Base-by-base conservation (phyloP, 1,140 invertebrate species). In the Argopecten irradians region DNA sequence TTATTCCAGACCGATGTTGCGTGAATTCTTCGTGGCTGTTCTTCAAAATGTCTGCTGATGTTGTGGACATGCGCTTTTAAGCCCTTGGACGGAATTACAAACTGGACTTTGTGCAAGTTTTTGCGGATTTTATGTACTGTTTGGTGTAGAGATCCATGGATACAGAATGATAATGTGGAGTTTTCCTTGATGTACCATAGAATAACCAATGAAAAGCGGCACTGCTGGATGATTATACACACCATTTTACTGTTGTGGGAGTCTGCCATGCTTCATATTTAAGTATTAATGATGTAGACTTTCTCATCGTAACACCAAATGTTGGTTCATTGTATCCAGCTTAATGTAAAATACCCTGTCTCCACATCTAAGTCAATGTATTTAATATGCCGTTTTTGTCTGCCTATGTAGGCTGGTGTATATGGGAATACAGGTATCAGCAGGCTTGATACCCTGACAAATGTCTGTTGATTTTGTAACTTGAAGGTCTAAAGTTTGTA, bases 21-120 rank as follows among this genome's bases (percentile, higher is more conserved):
- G 14, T 28, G 22, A n/a, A 71, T 71, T 71, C 55, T 71, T 3
- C 22, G 28, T 71, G 55, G n/a, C 55, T 28, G n/a, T 46, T 46
- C 43, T 71, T 71, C 22, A 71, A 71, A 71, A 71, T 71, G 55
- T 71, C 55, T 71, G 55, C 55, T 71, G 55, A 71, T 71, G 22
- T 71, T 28, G n/a, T 2, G 43, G 14, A 55, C 22, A 1, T 28
- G 1, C 16, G 28, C 55, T 3, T 3, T 71, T 71, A 5, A 71
- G n/a, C 22, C 55, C 55, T 71, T 71, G n/a, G n/a, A 71, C 28
- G 16, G 28, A 22, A 71, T 71, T n/a, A 71, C 43, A 55, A 11
- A 55, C 28, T 71, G 55, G 55, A 71, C 7, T 71, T 71, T 71
- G n/a, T 71, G 0, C 28, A 14, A 46, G 19, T 46, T 11, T 16